phyloP scores from a whole-genome alignment of 1,140 invertebrate genomes.

The Acyrthosiphon pisum region DNA sequence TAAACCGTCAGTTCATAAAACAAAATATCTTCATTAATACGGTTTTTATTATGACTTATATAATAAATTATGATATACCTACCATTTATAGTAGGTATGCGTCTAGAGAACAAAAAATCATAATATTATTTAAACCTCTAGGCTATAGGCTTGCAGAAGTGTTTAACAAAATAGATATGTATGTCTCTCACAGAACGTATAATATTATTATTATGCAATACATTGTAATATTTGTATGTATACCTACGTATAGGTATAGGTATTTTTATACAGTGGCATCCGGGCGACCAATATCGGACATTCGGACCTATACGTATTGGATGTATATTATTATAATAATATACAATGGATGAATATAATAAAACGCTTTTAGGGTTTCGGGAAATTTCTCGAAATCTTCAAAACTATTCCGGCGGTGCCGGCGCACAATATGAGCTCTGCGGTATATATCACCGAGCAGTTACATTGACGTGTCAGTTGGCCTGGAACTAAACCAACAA shows the following conservation, averaged over 20 bases:
- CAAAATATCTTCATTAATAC: conserved; percentile 20
- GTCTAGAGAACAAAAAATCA: neutral
- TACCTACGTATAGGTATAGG: too few relatives aligned
- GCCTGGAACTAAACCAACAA: conserved; percentile 50
- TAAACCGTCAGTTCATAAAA: neutral
- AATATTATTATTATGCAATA: neutral
- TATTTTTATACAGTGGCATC: neutral
- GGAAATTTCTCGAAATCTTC: neutral
- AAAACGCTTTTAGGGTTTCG: neutral
- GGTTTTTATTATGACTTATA: neutral
- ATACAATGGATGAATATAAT: neutral
- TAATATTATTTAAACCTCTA: neutral
- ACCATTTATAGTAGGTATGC: neutral
- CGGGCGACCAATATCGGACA: neutral
- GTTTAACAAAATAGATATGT: neutral
- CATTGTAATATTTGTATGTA: neutral
- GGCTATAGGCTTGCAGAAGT: neutral
- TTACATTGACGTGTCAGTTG: conserved; percentile 45
- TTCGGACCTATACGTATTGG: neutral
- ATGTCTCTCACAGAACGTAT: neutral
- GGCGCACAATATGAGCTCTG: neutral
- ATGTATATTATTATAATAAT: neutral
- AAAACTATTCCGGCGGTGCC: neutral
- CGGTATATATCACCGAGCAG: neutral
- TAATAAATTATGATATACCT: neutral